Conservation (phyloP, 1,140 invertebrate genomes). For the Hylaeus volcanicus region DNA sequence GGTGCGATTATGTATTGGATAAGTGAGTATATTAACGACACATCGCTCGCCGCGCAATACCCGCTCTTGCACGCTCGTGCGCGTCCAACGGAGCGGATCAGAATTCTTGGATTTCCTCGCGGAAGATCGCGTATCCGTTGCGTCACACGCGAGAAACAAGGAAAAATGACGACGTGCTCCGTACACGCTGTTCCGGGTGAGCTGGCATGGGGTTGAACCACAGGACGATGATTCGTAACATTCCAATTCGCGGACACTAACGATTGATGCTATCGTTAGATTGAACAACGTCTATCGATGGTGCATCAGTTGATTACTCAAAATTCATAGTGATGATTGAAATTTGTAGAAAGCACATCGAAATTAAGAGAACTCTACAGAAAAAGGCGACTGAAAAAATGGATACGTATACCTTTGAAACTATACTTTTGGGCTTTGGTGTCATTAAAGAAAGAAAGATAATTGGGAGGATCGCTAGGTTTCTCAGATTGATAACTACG, state of each 20-base stretch:
- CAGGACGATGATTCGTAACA: neutral
- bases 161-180: conserved; percentile 55
- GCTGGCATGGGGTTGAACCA: neutral
- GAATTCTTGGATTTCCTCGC: conserved; percentile 52
- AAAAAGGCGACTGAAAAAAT: too few species aligned
- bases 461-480: too few species aligned
- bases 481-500: too few species aligned
- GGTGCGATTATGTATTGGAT: conserved; percentile 67
- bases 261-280: too few species aligned
- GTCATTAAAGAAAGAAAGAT: too few species aligned
- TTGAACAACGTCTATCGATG: too few species aligned
- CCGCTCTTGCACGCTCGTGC: conserved; percentile 11
- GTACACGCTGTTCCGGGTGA: conserved; percentile 64
- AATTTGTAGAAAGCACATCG: too few species aligned
- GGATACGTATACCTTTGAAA: too few species aligned
- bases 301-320: too few species aligned
- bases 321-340: too few species aligned
- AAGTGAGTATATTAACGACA: conserved; percentile 66
- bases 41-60: conserved; percentile 53
- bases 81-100: conserved; percentile 60
- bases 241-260: neutral
- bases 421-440: too few species aligned
- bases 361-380: too few species aligned
- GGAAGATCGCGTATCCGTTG: conserved; percentile 35
- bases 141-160: conserved; percentile 44